These are phyloP conservation scores for Linepithema humile DNA, from an alignment of 1,140 invertebrate genomes.

Conservation along the genomic window DNA sequence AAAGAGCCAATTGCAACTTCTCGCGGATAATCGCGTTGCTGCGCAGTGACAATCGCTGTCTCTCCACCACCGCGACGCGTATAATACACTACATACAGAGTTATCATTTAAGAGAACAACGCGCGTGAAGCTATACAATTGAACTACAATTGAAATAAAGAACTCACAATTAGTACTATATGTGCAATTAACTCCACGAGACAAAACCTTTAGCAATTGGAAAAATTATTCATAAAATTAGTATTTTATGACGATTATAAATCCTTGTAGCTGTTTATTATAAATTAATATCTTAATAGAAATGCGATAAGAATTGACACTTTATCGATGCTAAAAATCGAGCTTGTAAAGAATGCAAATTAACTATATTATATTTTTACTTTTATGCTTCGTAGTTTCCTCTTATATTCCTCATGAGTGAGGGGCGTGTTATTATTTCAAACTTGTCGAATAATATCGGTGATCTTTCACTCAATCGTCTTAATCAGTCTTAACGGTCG, in stretches of 20 bases:
- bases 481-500: neutral
- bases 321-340: neutral
- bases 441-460: neutral
- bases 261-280: too few relatives aligned
- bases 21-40: conserved; percentile 12
- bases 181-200: too few relatives aligned
- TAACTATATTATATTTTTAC: conserved; percentile 1
- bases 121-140: neutral
- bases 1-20: conserved; percentile 39
- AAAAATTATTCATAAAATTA: neutral
- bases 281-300: neutral
- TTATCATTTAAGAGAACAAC: conserved; percentile 10
- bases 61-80: neutral
- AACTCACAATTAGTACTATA: too few relatives aligned
- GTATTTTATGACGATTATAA: neutral
- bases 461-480: neutral
- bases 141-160: neutral
- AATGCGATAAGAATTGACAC: neutral
- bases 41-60: neutral
- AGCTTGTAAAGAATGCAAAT: neutral
- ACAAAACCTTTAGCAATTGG: neutral
- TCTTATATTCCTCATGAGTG: neutral
- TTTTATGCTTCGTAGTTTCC: neutral
- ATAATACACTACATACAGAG: neutral
- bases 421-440: neutral